A percentile compares a stretch with the other conserved stretches of the same genome.
phyloP scores from a whole-genome alignment of 2,888 invertebrate genomes.

The Agrotis ipsilon region DNA sequence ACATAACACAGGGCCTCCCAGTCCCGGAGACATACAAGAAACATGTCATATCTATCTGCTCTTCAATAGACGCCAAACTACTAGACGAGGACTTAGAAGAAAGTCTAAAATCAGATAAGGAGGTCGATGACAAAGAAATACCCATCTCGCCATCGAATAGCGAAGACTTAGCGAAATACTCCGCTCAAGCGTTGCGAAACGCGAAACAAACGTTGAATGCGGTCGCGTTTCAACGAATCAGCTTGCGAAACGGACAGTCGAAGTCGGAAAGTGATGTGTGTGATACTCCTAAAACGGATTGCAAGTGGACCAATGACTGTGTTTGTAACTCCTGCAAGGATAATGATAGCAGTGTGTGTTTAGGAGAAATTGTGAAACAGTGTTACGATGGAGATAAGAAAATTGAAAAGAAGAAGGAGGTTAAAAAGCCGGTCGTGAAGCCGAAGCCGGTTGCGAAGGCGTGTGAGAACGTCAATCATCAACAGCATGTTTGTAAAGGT shows the following conservation, averaged over 20 bases:
- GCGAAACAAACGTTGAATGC: slow-evolving; percentile 85
- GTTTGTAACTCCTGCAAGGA: slow-evolving; percentile 80
- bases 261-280: slow-evolving; percentile 84
- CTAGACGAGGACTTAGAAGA: slow-evolving; percentile 82
- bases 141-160: slow-evolving; percentile 74
- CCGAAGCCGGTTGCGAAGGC: slow-evolving; percentile 77
- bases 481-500: slow-evolving; percentile 89
- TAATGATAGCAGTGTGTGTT: slow-evolving; percentile 70
- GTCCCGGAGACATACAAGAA: slow-evolving; percentile 86
- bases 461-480: slow-evolving; percentile 84
- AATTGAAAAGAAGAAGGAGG: slow-evolving; percentile 71
- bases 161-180: slow-evolving; percentile 84
- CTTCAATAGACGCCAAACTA: slow-evolving; percentile 82
- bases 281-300: slow-evolving; percentile 83
- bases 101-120: slow-evolving; percentile 68
- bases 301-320: slow-evolving; percentile 87
- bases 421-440: slow-evolving; percentile 71
- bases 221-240: slow-evolving; percentile 82
- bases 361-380: slow-evolving; percentile 79
- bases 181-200: slow-evolving; percentile 83
- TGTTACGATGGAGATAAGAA: slow-evolving; percentile 75
- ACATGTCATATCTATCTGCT: slow-evolving; percentile 85
- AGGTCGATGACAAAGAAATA: slow-evolving; percentile 63
- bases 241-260: slow-evolving; percentile 77
- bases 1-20: slow-evolving; percentile 82